Evolutionary conservation across 2,797 vertebrate species (phyloP), one percentile per base, ranked within the genome.

Genomic region (Naso thynnoides): DNA sequence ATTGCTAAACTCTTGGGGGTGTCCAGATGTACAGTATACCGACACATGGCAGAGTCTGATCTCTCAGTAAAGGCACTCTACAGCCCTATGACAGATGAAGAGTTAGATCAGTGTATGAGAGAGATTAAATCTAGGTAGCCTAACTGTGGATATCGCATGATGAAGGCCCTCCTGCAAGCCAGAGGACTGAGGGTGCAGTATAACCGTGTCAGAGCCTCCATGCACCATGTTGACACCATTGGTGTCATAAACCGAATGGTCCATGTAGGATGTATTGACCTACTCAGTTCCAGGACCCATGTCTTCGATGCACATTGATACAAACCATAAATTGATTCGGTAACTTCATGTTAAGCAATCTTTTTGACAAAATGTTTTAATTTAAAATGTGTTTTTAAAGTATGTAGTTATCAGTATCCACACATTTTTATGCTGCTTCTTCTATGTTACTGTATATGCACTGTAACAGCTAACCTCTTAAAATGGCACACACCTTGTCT

Each of bases 281-380:
- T 31, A 31, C 31, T 31, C 31, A 31, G 31, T 31, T 31, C 31
- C 31, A 31, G 31, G 31, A 31, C 31, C 31, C 24, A 63, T 55
- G 59, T 55, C 60, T 21, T 69, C 79, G 33, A 63, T 73, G 48
- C 71, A 81, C 41, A 83, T 76, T 2, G 61, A 79, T 45, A 84
- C 70, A 15, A 81, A 84, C 47, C 78, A 84, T 39, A 76, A 83
- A 72, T 31, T 79, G 9, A 79, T 76, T 11, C 29, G 42, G 68
- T 73, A 77, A 31, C 39, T 45, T 58, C 31, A 4, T 64, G 24
- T 26, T 39, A 10, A 31, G 23, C 36, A 9, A 42, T 59, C 24
- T 59, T 59, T 44, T 61, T 47, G 6, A 61, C 27, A 4, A 61
- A 61, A 23, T 45, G 6, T 8, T 2, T 31, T 4, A n/a, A 1